phyloP scores from a whole-genome alignment of 64 coral and sea anemone genomes.

The Actinia equina region DNA sequence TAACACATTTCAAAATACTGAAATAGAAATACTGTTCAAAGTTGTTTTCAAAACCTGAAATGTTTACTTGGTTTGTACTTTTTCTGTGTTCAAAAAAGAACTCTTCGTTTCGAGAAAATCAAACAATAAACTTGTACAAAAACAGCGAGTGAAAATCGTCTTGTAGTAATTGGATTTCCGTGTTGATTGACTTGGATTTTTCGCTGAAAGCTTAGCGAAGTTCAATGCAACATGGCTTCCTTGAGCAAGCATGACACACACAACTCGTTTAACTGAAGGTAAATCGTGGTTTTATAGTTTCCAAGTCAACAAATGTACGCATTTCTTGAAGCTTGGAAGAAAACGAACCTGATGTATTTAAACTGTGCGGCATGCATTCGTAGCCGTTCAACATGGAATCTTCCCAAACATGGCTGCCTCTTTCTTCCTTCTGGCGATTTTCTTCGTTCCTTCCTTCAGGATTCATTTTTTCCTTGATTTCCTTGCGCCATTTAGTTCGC shows the following conservation, averaged over 20 bases:
- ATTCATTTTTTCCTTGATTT: constrained; percentile 62
- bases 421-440: not conserved
- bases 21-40: no score
- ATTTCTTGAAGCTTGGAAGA: constrained; percentile 12
- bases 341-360: not conserved
- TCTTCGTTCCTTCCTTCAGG: not conserved
- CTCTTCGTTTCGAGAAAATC: not conserved
- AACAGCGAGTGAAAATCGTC: not conserved
- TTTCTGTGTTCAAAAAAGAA: constrained; percentile 2
- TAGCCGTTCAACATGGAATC: not conserved
- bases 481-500: constrained; percentile 85
- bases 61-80: not conserved
- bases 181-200: not conserved
- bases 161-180: not conserved
- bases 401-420: constrained; percentile 14
- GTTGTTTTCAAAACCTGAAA: not conserved
- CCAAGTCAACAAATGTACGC: constrained; percentile 15
- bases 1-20: not conserved
- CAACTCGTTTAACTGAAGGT: not conserved
- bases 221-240: not conserved
- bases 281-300: constrained; percentile 5
- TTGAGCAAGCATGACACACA: not conserved
- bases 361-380: not conserved
- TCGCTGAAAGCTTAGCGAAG: not conserved
- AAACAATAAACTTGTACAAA: not conserved